Base-by-base conservation (phyloP, 1,140 invertebrate genomes). In the Hermetia illucens region DNA sequence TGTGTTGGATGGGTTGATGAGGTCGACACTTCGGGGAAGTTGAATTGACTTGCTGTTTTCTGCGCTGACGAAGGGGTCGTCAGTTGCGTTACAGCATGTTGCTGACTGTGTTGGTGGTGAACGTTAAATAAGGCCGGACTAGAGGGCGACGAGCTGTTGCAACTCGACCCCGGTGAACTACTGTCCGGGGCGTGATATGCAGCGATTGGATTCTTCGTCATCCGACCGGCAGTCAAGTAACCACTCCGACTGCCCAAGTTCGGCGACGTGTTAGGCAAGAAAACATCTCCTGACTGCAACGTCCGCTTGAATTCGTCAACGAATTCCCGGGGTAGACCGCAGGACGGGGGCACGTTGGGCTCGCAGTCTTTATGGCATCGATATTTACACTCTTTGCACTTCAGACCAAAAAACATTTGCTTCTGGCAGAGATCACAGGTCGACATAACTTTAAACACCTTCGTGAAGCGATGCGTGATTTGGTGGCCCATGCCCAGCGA, bases 341-440 rank as follows among this genome's bases (percentile, higher is more conserved):
- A 96, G 21, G 86, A 89, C 2, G 87, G 84, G 46, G 86, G 82
- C 44, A 91, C 90, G 69, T 87, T 89, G 18, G 74, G 73, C 51
- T 85, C 82, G 63, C 92, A 96, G 52, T 93, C 86, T 51, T 79
- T 74, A 58, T 55, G 70, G 65, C 89, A 95, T 51, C 87, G 88
- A 65, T 87, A 95, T 68, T 93, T 94, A 72, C 91, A 96, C 58
- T 93, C 86, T 61, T 82, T 92, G 63, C 92, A 96, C 61, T 87
- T 91, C 35, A 87, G 70, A 31, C 79, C 86, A 54, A 88, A 79
- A 51, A 90, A 81, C 69, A 95, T 89, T 61, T 85, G 85, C 56
- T 90, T 89, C 42, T 83, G 77, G 62, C 91, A 96, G 51, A 81
- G 79, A 60, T 89, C 82, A 66, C 91, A 96, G 2, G 79, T 86